Evolutionary conservation across 2,888 invertebrate species (phyloP).

Genomic region (Hypercompe scribonia): DNA sequence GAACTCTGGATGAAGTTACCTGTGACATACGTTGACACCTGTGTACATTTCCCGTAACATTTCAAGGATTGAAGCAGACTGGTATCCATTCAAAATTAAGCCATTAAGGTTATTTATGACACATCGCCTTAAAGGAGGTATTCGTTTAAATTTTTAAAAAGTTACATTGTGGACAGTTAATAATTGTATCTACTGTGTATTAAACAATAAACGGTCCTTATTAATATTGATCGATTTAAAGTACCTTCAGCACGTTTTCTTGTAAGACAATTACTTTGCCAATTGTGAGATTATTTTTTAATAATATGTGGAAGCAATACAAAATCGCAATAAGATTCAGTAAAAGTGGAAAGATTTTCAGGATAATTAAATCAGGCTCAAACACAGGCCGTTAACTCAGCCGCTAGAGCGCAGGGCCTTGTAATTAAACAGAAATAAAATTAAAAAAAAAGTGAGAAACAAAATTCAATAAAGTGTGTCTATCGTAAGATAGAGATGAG

Average conservation of each 20-base stretch:
- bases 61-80: conserved; percentile 27
- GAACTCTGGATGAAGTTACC: conserved; percentile 33
- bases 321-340: conserved; percentile 50
- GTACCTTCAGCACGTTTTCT: conserved; percentile 50
- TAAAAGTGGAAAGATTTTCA: conserved; percentile 13
- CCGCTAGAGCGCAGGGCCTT: conserved; percentile 6
- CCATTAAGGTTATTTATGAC: conserved; percentile 38
- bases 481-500: conserved; percentile 33
- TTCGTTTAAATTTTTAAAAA: neutral
- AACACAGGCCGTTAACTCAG: conserved; percentile 2
- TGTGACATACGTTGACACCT: conserved; percentile 29
- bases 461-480: conserved; percentile 6
- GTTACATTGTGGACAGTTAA: neutral
- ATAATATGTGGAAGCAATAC: conserved; percentile 85
- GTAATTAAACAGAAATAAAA: conserved; percentile 16
- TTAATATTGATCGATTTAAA: conserved; percentile 41
- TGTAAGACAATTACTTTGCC: conserved; percentile 56
- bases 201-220: conserved; percentile 30
- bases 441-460: neutral
- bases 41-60: conserved; percentile 33
- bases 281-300: conserved; percentile 76
- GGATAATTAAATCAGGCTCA: neutral
- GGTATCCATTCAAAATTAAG: conserved; percentile 42
- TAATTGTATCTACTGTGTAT: conserved; percentile 42
- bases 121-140: neutral